These are phyloP conservation scores for Dipus sagitta DNA, from an alignment of 2,797 vertebrate genomes.

Conservation along the genomic window DNA sequence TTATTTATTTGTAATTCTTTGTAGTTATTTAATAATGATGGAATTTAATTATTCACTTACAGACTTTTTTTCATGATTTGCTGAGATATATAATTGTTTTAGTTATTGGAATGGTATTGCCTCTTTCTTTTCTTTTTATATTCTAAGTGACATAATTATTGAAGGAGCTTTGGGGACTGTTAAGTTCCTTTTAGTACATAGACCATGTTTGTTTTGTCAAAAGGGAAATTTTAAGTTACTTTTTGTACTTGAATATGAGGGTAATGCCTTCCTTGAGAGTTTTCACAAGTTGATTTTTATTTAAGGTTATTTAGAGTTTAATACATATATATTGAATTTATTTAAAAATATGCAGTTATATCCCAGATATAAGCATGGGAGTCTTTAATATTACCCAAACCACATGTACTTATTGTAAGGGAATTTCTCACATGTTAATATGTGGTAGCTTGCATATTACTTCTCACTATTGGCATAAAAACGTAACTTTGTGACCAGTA, in stretches of 20 bases:
- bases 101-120: constrained; percentile 14
- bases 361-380: constrained; percentile 2
- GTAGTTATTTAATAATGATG: constrained; percentile 10
- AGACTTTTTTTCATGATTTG: constrained; percentile 50
- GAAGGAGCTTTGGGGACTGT: background rate
- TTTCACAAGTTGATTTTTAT: constrained; percentile 58
- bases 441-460: constrained; percentile 56
- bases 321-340: constrained; percentile 42
- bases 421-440: constrained; percentile 47
- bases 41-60: constrained; percentile 20
- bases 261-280: constrained; percentile 38
- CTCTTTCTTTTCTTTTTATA: background rate
- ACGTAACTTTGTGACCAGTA: constrained; percentile 12
- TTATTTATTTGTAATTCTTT: background rate
- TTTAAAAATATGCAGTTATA: constrained; percentile 39
- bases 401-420: constrained; percentile 49
- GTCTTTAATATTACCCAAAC: constrained; percentile 59
- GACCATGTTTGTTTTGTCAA: constrained; percentile 57
- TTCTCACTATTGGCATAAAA: constrained; percentile 35
- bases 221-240: constrained; percentile 1
- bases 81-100: background rate
- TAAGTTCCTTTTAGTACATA: constrained; percentile 30
- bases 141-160: constrained; percentile 1
- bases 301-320: constrained; percentile 49
- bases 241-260: constrained; percentile 14